phyloP scores from a whole-genome alignment of 2,797 vertebrate species.

The Amphiprion clarkii region DNA sequence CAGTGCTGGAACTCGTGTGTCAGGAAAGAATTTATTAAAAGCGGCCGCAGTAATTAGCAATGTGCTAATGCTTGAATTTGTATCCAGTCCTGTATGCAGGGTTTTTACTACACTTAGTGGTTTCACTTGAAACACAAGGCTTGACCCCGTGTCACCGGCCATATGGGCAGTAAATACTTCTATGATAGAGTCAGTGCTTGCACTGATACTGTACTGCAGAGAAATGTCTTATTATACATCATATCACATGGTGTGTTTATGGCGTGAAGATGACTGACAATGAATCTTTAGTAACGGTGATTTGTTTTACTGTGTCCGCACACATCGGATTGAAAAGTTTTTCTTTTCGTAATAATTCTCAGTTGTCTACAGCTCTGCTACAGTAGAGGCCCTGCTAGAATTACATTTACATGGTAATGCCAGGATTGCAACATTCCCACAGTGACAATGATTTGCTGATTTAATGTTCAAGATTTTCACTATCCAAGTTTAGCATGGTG shows the following conservation, averaged over 20 bases:
- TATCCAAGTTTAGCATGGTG: background rate
- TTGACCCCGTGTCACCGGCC: conserved; percentile 82
- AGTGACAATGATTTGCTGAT: background rate
- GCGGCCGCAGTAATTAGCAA: conserved; percentile 80
- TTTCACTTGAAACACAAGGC: conserved; percentile 81
- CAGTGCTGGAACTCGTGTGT: conserved; percentile 71
- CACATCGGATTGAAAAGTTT: background rate
- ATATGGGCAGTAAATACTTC: conserved; percentile 86
- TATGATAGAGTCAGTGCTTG: conserved; percentile 74
- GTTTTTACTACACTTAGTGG: conserved; percentile 80
- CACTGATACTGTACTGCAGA: conserved; percentile 60
- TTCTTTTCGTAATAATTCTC: background rate
- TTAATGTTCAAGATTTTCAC: background rate
- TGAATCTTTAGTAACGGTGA: conserved; percentile 14
- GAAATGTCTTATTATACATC: conserved; percentile 39
- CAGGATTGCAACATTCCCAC: background rate
- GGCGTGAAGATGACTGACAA: conserved; percentile 28
- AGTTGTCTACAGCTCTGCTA: background rate
- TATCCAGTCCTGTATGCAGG: conserved; percentile 74
- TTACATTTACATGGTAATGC: background rate
- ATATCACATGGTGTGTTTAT: conserved; percentile 19
- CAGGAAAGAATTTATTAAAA: conserved; percentile 83
- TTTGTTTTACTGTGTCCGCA: conserved; percentile 13
- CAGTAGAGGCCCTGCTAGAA: background rate
- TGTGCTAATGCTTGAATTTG: conserved; percentile 84